Conservation (phyloP, 2,797 vertebrate species). For the Eupleurogrammus muticus region DNA sequence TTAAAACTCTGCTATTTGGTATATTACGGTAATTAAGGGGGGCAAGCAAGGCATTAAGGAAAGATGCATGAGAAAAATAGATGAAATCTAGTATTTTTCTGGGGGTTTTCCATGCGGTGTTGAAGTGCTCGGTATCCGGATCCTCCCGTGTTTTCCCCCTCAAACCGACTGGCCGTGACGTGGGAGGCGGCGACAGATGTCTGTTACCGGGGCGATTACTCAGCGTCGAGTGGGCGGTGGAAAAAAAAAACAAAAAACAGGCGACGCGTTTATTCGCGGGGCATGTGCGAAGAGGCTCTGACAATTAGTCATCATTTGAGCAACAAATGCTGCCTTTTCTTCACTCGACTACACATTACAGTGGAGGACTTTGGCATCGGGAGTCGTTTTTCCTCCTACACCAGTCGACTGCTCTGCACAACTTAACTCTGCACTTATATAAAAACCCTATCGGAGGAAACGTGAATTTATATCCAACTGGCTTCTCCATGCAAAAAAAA, state of each 20-base stretch:
- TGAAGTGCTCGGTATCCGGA: constrained; percentile 12
- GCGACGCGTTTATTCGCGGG: constrained; percentile 75
- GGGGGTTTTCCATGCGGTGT: constrained; percentile 12
- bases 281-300: constrained; percentile 47
- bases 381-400: constrained; percentile 33
- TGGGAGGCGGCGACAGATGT: constrained; percentile 64
- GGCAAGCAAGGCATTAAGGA: too few species aligned
- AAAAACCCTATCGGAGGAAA: constrained; percentile 26
- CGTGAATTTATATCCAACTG: constrained; percentile 21
- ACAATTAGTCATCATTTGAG: constrained; percentile 76
- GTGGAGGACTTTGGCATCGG: constrained; percentile 24
- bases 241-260: constrained; percentile 49
- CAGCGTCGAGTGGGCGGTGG: constrained; percentile 77
- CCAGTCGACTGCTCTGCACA: neutral
- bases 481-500: constrained; percentile 15
- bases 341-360: constrained; percentile 29
- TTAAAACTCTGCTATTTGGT: too few species aligned
- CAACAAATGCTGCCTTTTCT: constrained; percentile 67
- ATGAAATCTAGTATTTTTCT: too few species aligned
- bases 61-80: too few species aligned
- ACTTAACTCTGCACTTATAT: constrained; percentile 36
- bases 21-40: too few species aligned
- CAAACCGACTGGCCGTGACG: constrained; percentile 27
- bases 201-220: constrained; percentile 73
- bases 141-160: constrained; percentile 27